phyloP scores from a whole-genome alignment of 2,113 vertebrate genomes.

The Microcebus ravelobensis region DNA sequence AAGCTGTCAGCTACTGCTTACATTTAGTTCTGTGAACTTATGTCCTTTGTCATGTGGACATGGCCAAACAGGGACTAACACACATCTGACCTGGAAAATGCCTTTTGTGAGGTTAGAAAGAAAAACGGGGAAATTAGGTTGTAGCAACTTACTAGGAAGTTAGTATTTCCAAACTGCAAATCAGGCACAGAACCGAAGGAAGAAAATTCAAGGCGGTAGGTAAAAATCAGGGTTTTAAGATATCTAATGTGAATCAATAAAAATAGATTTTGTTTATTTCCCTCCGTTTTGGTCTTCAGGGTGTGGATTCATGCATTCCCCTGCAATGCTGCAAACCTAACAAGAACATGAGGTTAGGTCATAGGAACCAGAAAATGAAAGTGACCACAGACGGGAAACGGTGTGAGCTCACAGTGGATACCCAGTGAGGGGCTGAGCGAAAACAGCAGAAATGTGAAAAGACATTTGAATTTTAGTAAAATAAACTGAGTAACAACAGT shows the following conservation, averaged over 20 bases:
- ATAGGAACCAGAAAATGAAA: not conserved
- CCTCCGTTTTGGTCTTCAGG: not conserved
- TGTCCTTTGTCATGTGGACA: rapidly evolving
- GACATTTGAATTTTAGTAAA: too few species aligned
- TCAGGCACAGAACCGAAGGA: not conserved
- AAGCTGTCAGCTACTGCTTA: rapidly evolving
- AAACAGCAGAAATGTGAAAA: too few species aligned
- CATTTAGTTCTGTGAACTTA: not conserved
- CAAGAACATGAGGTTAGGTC: not conserved
- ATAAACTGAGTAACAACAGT: rapidly evolving
- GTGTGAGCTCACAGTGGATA: rapidly evolving
- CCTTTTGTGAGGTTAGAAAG: not conserved
- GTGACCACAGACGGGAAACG: not conserved
- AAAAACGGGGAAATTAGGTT: not conserved
- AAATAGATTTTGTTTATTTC: not conserved
- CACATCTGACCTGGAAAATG: not conserved
- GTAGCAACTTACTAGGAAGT: not conserved
- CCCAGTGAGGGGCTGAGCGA: rapidly evolving
- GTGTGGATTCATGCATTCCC: not conserved
- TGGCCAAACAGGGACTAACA: rapidly evolving
- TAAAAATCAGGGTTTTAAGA: not conserved
- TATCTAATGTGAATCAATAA: not conserved
- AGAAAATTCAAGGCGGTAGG: not conserved
- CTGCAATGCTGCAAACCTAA: not conserved
- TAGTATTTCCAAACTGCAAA: not conserved